These are phyloP conservation scores for Halcyon leucocephala DNA, from an alignment of 2,797 vertebrate genomes.

Conservation along the genomic window DNA sequence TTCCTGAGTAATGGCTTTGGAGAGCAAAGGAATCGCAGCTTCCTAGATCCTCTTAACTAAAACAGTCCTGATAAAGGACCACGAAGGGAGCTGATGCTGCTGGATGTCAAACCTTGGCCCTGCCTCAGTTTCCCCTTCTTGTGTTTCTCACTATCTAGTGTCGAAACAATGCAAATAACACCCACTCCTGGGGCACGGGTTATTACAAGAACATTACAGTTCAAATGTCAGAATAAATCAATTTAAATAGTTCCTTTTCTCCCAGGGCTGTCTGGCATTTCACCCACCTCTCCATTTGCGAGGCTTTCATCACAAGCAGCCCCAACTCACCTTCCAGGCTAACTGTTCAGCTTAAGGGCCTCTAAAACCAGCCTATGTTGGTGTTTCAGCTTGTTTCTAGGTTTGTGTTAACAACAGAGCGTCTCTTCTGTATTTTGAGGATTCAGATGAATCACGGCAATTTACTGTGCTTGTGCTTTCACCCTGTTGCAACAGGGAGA, in stretches of 20 bases:
- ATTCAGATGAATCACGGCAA: not conserved
- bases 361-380: not conserved
- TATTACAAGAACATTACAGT: not conserved
- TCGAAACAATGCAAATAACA: not conserved
- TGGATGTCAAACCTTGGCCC: not conserved
- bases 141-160: not conserved
- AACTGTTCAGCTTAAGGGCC: not conserved
- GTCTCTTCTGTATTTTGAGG: not conserved
- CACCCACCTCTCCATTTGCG: not conserved
- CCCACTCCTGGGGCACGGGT: not conserved
- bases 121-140: constrained; percentile 42
- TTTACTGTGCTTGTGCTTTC: not conserved
- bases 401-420: not conserved
- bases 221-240: constrained; percentile 14
- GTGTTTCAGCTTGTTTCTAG: not conserved
- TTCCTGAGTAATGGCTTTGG: constrained; percentile 51
- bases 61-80: not conserved
- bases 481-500: not conserved
- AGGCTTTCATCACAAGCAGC: not conserved
- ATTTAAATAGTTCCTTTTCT: not conserved
- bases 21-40: constrained; percentile 11
- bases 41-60: constrained; percentile 27
- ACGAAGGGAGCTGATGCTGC: not conserved
- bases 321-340: not conserved
- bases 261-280: not conserved